A percentile compares a stretch with the other conserved stretches of the same genome.
These are phyloP conservation scores for Ormyrus thymus DNA, from an alignment of 2,888 invertebrate genomes.

Conservation along the genomic window DNA sequence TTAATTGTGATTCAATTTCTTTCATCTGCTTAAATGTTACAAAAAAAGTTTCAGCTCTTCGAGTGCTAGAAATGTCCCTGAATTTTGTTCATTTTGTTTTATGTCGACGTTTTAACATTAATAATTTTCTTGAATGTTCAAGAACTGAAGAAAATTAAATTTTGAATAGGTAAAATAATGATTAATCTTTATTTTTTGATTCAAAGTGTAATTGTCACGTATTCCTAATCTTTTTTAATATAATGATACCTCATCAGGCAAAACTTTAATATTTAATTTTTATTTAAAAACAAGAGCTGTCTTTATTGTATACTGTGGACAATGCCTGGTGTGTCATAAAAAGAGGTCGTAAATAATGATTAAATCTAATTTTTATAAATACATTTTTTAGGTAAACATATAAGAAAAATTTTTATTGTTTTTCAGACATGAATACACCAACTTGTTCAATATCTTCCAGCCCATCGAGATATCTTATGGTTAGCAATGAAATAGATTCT, in stretches of 20 bases:
- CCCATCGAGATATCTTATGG: conserved; percentile 55
- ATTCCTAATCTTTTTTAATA: neutral
- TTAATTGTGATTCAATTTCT: neutral
- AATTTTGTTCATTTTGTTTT: no score
- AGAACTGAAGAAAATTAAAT: conserved; percentile 15
- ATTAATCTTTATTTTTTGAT: neutral
- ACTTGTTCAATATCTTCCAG: conserved; percentile 66
- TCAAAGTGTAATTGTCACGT: neutral
- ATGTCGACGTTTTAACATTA: no score
- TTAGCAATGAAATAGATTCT: conserved; percentile 56
- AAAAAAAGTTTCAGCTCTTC: no score
- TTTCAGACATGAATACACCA: conserved; percentile 62
- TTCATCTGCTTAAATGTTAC: neutral
- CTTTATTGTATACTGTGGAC: no score
- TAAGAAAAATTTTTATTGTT: no score
- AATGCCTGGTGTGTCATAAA: no score
- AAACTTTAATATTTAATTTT: neutral
- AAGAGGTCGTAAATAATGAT: neutral
- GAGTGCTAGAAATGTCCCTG: no score
- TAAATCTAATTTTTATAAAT: neutral
- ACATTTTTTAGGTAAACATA: no score
- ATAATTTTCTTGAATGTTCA: conserved; percentile 18
- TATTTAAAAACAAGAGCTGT: no score
- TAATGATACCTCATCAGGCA: neutral
- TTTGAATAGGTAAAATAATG: conserved; percentile 23